Conservation (phyloP, 2,888 invertebrate genomes). For the Thelaira solivaga region DNA sequence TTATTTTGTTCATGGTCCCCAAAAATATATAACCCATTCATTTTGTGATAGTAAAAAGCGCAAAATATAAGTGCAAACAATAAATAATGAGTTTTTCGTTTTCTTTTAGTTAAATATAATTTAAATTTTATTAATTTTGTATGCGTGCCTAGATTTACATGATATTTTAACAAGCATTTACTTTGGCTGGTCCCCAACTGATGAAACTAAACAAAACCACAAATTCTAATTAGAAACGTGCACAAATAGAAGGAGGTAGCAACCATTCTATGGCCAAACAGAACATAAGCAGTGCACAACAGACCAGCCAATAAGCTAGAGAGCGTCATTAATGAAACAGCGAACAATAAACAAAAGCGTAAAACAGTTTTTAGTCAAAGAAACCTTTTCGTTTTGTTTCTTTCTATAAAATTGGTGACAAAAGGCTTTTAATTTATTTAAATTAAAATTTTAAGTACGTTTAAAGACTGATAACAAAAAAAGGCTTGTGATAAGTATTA, state of each 20-base stretch:
- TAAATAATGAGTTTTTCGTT: slow-evolving; percentile 41
- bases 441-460: slow-evolving; percentile 48
- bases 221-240: slow-evolving; percentile 56
- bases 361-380: slow-evolving; percentile 29
- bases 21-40: slow-evolving; percentile 33
- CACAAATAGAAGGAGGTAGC: slow-evolving; percentile 6
- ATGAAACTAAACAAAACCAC: slow-evolving; percentile 50
- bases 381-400: no score
- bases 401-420: slow-evolving; percentile 54
- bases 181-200: neutral
- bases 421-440: slow-evolving; percentile 58
- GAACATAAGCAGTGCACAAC: neutral
- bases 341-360: slow-evolving; percentile 8
- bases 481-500: slow-evolving; percentile 41
- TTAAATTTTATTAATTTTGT: slow-evolving; percentile 61
- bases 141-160: slow-evolving; percentile 51
- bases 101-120: slow-evolving; percentile 32
- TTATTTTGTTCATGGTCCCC: no score
- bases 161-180: slow-evolving; percentile 48
- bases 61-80: slow-evolving; percentile 33
- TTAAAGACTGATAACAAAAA: slow-evolving; percentile 43
- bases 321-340: neutral
- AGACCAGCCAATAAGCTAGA: neutral
- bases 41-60: neutral
- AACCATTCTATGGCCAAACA: neutral